Evolutionary conservation across 2,113 vertebrate species (phyloP), one percentile per base, ranked within the genome.

Genomic region (Odocoileus hemionus): DNA sequence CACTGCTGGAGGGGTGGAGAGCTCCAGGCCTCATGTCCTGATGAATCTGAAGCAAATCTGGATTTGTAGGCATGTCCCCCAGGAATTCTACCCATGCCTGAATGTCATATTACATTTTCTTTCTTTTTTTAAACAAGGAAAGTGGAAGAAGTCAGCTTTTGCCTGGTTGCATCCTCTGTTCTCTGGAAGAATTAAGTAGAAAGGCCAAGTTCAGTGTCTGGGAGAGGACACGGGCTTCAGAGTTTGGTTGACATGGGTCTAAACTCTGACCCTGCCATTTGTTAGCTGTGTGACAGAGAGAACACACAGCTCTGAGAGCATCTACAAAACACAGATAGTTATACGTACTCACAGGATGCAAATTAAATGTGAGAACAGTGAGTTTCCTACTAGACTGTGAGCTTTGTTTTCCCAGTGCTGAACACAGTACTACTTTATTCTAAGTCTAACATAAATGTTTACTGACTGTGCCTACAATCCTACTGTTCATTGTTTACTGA

Each of bases 161-260:
- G 57, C 80, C 52, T 57, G 60, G 19, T 5, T n/a, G 25, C 28
- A 91, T 83, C 50, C 57, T 84, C 70, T 87, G 58, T 58, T 93
- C 96, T 21, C 52, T 85, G n/a, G 64, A 97, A 93, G 79, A 96
- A 94, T 67, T 55, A 78, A 80, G 30, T 15, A 90, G 89, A 88
- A 88, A 86, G 47, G 47, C 21, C 76, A 67, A 30, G 19, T 43
- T 89, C 43, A 13, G 8, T 57, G 19, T 85, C 52, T 28, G 50
- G 21, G 80, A 58, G 30, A 82, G 36, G 79, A 86, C 9, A n/a
- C 43, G 33, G 23, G 14, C 78, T 96, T 88, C 21, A 23, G 84
- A 14, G 23, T 83, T 61, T 13, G n/a, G 78, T 2, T 58, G 52
- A 60, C 54, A 60, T 14, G 26, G 61, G 30, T 47, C 39, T 60